Evolutionary conservation across 1,140 invertebrate genomes (phyloP).

Genomic region (Onthophagus taurus): DNA sequence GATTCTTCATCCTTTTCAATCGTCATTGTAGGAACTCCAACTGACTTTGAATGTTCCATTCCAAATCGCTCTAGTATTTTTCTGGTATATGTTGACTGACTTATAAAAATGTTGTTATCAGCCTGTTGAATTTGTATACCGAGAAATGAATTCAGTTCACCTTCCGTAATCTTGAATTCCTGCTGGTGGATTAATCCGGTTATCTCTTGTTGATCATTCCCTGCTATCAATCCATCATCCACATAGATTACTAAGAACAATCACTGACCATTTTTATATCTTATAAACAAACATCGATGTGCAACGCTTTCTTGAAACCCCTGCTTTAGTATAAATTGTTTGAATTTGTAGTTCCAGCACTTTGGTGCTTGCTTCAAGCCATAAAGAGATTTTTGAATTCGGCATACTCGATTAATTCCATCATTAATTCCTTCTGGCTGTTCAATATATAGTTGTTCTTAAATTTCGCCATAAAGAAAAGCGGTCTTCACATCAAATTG

Average conservation of each 20-base stretch:
- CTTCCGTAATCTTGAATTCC: conserved; percentile 16
- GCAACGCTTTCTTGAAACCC: neutral
- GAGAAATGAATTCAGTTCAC: conserved; percentile 13
- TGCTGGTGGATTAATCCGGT: conserved; percentile 4
- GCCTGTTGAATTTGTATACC: conserved; percentile 10
- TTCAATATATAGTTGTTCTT: conserved; percentile 28
- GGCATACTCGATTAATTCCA: conserved; percentile 8
- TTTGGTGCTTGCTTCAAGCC: conserved; percentile 28
- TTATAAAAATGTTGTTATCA: conserved; percentile 3
- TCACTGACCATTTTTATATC: neutral
- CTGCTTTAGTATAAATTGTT: conserved; percentile 21
- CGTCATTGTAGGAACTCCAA: conserved; percentile 19
- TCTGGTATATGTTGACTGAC: conserved; percentile 14
- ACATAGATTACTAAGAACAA: neutral
- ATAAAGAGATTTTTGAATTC: conserved; percentile 14
- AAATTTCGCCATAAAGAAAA: conserved; percentile 28
- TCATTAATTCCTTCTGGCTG: conserved; percentile 29
- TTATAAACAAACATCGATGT: neutral
- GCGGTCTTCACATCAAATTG: conserved; percentile 29
- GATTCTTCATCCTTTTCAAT: conserved; percentile 13
- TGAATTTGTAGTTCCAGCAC: conserved; percentile 30
- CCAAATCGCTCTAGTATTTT: conserved; percentile 16
- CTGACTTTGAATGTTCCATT: conserved; percentile 17
- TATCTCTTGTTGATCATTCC: conserved; percentile 6
- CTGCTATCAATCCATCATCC: conserved; percentile 7